Evolutionary conservation across 2,113 vertebrate genomes (phyloP).

Genomic region (Lamprotornis superbus): DNA sequence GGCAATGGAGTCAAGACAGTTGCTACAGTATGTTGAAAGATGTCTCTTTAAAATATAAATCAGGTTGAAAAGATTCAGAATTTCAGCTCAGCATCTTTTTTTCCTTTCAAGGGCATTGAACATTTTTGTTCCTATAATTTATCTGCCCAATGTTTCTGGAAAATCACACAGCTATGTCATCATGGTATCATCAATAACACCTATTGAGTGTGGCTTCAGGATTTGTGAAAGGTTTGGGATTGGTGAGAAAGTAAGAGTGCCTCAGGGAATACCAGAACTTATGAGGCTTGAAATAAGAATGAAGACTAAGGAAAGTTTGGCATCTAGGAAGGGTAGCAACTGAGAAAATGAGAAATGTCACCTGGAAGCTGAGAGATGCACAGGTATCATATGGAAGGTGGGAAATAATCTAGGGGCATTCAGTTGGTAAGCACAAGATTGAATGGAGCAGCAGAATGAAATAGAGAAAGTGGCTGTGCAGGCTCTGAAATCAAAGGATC

Average conservation of each 20-base stretch:
- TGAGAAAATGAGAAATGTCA: not conserved
- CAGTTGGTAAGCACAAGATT: not conserved
- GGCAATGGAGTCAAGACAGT: not conserved
- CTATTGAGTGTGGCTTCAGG: not conserved
- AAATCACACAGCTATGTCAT: not conserved
- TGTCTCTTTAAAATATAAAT: not conserved
- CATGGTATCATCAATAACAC: not conserved
- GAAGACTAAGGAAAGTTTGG: not conserved
- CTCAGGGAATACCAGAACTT: not conserved
- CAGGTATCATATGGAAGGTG: not conserved
- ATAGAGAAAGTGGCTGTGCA: not conserved
- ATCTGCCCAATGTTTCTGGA: not conserved
- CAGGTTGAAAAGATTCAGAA: not conserved
- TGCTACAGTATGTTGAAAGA: not conserved
- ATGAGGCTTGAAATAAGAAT: not conserved
- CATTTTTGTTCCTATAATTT: not conserved
- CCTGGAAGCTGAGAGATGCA: not conserved
- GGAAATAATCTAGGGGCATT: not conserved
- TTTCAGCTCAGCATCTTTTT: not conserved
- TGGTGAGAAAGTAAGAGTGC: not conserved
- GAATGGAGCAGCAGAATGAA: not conserved
- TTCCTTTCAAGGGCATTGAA: not conserved
- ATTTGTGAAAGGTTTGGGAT: not conserved
- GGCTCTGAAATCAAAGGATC: not conserved
- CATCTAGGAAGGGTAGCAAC: not conserved